Conservation (phyloP, 1,140 invertebrate genomes). For the Scylla paramamosain region DNA sequence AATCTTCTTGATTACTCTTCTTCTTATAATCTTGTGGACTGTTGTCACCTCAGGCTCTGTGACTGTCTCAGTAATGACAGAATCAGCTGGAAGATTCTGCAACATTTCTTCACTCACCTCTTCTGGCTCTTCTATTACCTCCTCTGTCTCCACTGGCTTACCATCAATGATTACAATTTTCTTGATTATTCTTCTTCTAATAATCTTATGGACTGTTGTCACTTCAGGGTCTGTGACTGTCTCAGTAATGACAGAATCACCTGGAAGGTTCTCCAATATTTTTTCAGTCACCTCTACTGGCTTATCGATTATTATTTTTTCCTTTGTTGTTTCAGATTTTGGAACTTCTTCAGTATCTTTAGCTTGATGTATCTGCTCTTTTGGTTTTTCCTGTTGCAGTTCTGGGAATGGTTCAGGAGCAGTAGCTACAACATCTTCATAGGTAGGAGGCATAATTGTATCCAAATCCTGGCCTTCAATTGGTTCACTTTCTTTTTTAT, state of each 20-base stretch:
- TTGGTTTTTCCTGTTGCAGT: background rate
- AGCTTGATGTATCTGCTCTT: background rate
- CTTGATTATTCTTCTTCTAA: conserved; percentile 38
- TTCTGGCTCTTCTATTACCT: conserved; percentile 43
- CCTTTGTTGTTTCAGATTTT: background rate
- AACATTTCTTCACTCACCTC: conserved; percentile 32
- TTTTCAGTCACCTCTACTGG: conserved; percentile 17
- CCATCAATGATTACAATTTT: conserved; percentile 38
- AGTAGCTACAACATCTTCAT: conserved; percentile 33
- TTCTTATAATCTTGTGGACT: conserved; percentile 45
- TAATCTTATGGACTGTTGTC: conserved; percentile 24
- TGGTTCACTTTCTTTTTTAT: background rate
- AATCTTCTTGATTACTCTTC: conserved; percentile 57
- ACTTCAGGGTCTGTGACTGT: conserved; percentile 29
- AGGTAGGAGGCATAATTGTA: background rate
- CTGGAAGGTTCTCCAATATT: background rate
- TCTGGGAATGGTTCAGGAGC: conserved; percentile 25
- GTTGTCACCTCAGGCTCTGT: conserved; percentile 42
- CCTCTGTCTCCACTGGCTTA: conserved; percentile 44
- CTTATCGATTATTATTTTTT: background rate
- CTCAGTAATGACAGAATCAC: conserved; percentile 31
- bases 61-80: conserved; percentile 53
- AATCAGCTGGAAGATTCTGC: conserved; percentile 30
- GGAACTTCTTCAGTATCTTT: background rate
- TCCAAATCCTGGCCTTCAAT: conserved; percentile 41